Percentiles rank a stretch among this genome's conserved stretches.
Evolutionary conservation across 2,888 invertebrate genomes (phyloP).

Genomic region (Tenthredo amoena): DNA sequence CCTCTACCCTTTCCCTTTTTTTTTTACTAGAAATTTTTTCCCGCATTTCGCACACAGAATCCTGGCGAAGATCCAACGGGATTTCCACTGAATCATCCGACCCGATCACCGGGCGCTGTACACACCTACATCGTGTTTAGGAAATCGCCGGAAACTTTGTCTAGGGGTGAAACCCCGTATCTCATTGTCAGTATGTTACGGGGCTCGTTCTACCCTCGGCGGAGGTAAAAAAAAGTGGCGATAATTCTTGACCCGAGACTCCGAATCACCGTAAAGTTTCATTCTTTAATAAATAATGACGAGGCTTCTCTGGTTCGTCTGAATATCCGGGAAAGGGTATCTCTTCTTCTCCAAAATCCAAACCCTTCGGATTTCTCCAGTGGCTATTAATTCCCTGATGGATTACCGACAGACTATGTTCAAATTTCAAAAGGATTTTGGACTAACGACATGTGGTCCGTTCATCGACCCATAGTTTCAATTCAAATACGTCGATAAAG

Average conservation of each 20-base stretch:
- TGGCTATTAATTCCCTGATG: not conserved
- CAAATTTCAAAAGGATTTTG: not conserved
- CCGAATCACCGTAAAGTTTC: not conserved
- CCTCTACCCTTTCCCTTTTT: not conserved
- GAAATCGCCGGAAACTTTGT: not conserved
- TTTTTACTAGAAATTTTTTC: constrained; percentile 12
- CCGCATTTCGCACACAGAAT: not conserved
- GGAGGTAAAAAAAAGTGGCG: not conserved
- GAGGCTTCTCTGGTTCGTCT: too few species aligned
- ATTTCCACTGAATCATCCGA: constrained; percentile 60
- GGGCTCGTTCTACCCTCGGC: not conserved
- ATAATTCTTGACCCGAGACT: not conserved
- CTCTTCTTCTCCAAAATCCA: too few species aligned
- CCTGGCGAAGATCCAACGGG: constrained; percentile 62
- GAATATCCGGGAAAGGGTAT: too few species aligned
- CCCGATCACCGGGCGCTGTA: constrained; percentile 31
- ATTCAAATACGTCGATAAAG: constrained; percentile 30
- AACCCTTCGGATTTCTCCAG: not conserved
- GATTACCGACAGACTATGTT: not conserved
- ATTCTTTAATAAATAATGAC: too few species aligned
- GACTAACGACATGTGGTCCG: not conserved
- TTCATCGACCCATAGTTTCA: constrained; percentile 34
- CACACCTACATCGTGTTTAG: not conserved
- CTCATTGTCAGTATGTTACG: not conserved
- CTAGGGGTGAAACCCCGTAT: not conserved